Evolutionary conservation across 2,113 vertebrate species (phyloP), one percentile per base, ranked within the genome.

Genomic region (Cheilinus undulatus): DNA sequence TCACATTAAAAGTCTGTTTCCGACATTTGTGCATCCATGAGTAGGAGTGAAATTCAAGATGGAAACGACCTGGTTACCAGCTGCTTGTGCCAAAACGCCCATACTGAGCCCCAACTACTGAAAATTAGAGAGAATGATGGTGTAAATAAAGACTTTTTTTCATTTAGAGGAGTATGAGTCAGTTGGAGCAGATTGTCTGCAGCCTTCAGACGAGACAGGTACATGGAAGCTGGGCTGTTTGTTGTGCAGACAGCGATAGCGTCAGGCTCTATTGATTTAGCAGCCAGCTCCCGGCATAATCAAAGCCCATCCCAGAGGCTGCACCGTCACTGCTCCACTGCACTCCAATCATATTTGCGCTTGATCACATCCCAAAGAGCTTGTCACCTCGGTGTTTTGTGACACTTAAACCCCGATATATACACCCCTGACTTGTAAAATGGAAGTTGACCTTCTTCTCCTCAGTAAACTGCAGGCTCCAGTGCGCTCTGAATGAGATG

Each of bases 191-290:
- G 74, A 69, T 51, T 63, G 68, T 56, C n/a, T 54, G 42, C 48
- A 7, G 40, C 76, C 57, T 61, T 34, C 26, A 75, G 74, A 89
- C 64, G 40, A 68, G 74, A 78, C 65, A 67, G 67, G 63, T 77
- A 59, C 69, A 83, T 59, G 78, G 48, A 65, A 73, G 73, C 71
- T 28, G 0, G 5, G 57, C 20, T 79, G 76, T 81, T 82, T 81
- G 75, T 75, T 61, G 76, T 65, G 84, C 76, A 66, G 82, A 74
- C 78, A 82, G 78, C 42, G 73, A 60, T 70, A 53, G 78, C 61
- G 34, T 89, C 86, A 80, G 77, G 88, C 50, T 89, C 76, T 87
- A 87, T 88, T 91, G 91, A 87, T 91, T 91, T 73, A 89, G 86
- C 80, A 76, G 64, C 76, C 75, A 77, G 79, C 84, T 83, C 69